Evolutionary conservation across 2,797 vertebrate species (phyloP).

Genomic region (Odontamblyopus lacepedii): DNA sequence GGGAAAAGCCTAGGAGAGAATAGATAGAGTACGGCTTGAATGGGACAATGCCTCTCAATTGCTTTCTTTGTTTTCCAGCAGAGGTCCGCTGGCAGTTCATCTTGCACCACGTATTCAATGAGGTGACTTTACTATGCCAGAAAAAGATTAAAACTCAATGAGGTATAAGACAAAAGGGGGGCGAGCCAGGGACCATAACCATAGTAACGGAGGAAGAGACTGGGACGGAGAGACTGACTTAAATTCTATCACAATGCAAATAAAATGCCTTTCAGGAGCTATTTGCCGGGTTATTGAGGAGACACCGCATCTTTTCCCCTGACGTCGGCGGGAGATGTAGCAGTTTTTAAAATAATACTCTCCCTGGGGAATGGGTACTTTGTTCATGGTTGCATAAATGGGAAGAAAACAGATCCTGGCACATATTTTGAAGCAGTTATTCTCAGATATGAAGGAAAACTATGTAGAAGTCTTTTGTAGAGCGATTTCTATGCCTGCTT

Average conservation of each 20-base stretch:
- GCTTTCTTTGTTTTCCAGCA: constrained; percentile 63
- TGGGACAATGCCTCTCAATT: constrained; percentile 57
- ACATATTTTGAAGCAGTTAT: constrained; percentile 30
- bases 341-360: constrained; percentile 19
- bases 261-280: constrained; percentile 48
- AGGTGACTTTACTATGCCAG: constrained; percentile 59
- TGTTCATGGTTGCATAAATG: constrained; percentile 5
- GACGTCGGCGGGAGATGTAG: constrained; percentile 29
- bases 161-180: constrained; percentile 58
- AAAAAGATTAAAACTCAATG: constrained; percentile 71
- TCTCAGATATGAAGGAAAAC: constrained; percentile 14
- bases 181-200: constrained; percentile 55
- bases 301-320: constrained; percentile 25
- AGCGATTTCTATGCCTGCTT: neutral
- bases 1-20: constrained; percentile 46
- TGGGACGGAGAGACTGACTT: constrained; percentile 58
- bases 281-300: constrained; percentile 22
- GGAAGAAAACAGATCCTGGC: constrained; percentile 23
- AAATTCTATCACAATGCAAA: constrained; percentile 62
- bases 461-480: neutral
- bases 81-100: constrained; percentile 65
- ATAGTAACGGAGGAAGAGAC: constrained; percentile 61
- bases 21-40: constrained; percentile 50
- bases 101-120: constrained; percentile 49
- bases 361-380: constrained; percentile 16